These are phyloP conservation scores for Styela plicata DNA, from an alignment of 23 tunicate genomes.

Conservation along the genomic window DNA sequence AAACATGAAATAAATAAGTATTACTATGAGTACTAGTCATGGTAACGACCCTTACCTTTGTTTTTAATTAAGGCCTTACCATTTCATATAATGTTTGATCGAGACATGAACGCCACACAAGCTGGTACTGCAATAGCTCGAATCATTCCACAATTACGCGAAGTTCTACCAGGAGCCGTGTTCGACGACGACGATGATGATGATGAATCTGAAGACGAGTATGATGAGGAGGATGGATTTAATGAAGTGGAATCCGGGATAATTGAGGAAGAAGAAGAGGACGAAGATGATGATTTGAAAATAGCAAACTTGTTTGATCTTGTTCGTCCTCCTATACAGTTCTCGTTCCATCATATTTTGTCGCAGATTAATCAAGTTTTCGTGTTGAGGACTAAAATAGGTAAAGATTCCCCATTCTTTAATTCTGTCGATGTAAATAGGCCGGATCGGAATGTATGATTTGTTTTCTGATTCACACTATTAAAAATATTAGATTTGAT, in stretches of 20 bases:
- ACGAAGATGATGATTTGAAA: conserved; percentile 22
- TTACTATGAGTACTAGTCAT: no score
- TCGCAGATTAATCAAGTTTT: conserved; percentile 97
- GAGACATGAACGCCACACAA: conserved; percentile 62
- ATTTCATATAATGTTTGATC: conserved; percentile 91
- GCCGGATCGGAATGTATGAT: no score
- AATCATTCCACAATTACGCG: conserved; percentile 56
- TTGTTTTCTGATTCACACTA: no score
- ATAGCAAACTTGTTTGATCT: conserved; percentile 69
- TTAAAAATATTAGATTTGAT: no score
- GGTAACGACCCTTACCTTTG: no score
- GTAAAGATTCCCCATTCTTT: no score
- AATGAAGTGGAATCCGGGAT: background rate
- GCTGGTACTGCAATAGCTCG: conserved; percentile 84
- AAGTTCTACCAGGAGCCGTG: conserved; percentile 23
- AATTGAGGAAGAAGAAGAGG: background rate
- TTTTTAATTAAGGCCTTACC: conserved; percentile 54
- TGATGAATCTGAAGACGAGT: background rate
- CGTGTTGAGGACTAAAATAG: conserved; percentile 74
- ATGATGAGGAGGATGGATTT: background rate
- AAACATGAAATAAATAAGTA: no score
- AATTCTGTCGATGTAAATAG: no score
- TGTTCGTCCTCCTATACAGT: conserved; percentile 65
- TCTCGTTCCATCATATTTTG: conserved; percentile 56
- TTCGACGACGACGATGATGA: conserved; percentile 11